phyloP scores from a whole-genome alignment of 2,888 invertebrate species.

The Mesochorus sp. region DNA sequence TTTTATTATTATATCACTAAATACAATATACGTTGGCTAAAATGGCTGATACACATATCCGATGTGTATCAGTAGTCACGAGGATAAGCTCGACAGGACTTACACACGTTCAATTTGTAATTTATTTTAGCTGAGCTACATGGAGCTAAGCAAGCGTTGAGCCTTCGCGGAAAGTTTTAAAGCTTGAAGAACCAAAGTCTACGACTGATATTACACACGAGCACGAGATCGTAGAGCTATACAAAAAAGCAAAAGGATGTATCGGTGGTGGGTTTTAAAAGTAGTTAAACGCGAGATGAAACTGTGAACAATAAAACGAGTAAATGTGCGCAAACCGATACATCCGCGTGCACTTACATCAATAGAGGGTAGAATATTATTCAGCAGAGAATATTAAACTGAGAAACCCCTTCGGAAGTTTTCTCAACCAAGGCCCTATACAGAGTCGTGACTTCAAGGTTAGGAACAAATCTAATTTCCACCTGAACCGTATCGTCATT shows the following conservation, averaged over 20 bases:
- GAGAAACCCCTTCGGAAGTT: too few relatives aligned
- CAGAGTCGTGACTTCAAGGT: too few relatives aligned
- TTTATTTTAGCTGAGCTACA: not conserved
- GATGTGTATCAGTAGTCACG: too few relatives aligned
- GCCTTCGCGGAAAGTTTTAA: conserved; percentile 12
- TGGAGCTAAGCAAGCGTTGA: not conserved
- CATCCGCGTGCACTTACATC: not conserved
- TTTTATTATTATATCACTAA: too few relatives aligned
- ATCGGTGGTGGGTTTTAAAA: not conserved
- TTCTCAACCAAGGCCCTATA: too few relatives aligned
- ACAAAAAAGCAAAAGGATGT: not conserved
- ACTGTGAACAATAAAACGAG: not conserved
- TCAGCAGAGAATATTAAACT: too few relatives aligned
- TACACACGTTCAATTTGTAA: not conserved
- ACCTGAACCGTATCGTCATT: too few relatives aligned
- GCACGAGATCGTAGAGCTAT: not conserved
- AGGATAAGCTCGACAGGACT: too few relatives aligned
- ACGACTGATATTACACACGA: not conserved
- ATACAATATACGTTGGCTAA: too few relatives aligned
- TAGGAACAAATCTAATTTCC: too few relatives aligned
- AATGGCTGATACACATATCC: too few relatives aligned
- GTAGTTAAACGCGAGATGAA: conserved; percentile 22
- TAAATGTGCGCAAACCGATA: not conserved
- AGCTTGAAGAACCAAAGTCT: not conserved
- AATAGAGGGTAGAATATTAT: too few relatives aligned